phyloP scores from a whole-genome alignment of 2,113 vertebrate genomes.

The Dromaius novaehollandiae region DNA sequence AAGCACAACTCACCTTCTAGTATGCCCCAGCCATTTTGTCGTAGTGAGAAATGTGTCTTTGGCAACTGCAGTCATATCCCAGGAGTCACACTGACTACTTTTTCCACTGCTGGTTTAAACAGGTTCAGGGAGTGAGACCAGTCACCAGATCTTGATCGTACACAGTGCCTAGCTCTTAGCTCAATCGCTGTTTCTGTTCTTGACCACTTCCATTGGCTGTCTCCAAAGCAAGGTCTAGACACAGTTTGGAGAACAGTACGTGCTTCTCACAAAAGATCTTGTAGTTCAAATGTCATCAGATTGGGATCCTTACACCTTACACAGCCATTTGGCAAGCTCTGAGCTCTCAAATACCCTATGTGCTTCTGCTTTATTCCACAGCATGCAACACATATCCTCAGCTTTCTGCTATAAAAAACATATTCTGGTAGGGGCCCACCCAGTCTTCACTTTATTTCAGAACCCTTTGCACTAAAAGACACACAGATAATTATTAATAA shows the following conservation, averaged over 20 bases:
- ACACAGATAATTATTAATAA: not conserved
- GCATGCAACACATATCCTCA: not conserved
- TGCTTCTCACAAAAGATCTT: not conserved
- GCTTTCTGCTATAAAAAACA: not conserved
- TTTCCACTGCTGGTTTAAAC: not conserved
- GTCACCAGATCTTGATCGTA: not conserved
- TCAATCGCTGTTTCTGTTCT: not conserved
- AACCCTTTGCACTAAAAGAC: not conserved
- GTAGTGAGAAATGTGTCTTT: too few species aligned
- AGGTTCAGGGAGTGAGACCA: not conserved
- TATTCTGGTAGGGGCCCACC: not conserved
- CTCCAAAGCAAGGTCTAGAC: not conserved
- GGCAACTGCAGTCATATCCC: not conserved
- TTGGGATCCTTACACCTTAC: not conserved
- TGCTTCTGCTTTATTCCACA: not conserved
- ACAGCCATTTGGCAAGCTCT: not conserved
- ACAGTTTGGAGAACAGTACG: not conserved
- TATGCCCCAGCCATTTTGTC: too few species aligned
- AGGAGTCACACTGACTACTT: not conserved
- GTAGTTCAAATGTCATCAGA: not conserved
- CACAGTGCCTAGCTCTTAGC: not conserved
- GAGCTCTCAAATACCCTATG: not conserved
- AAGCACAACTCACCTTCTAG: too few species aligned
- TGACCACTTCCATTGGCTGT: not conserved
- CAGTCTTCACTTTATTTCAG: not conserved